Base-by-base conservation (phyloP, 1,140 invertebrate genomes). In the Anadara kagoshimensis region DNA sequence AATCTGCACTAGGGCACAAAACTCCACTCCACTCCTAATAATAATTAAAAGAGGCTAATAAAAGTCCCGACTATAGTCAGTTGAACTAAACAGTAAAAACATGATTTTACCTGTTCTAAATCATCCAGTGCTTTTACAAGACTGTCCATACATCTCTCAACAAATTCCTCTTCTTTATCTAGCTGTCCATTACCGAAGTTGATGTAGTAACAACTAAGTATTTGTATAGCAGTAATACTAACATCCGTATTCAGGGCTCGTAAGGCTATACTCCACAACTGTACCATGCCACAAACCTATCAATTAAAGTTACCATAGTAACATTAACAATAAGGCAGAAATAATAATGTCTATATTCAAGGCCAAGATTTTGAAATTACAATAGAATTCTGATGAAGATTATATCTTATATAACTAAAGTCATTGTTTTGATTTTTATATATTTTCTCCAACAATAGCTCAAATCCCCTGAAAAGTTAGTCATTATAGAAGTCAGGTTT, bases 151-250 rank as follows among this genome's bases (percentile, higher is more conserved):
- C 96, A 97, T 75, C 85, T 75, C 63, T 88, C 92, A 0, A 98
- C 94, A 88, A 98, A 98, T 84, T 97, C 96, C 70, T 95, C 94
- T 86, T 98, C 96, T 76, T 96, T 94, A 67, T 96, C 94, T 29
- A 97, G 85, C 11, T 82, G 78, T 36, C 88, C 86, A 74, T 83
- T 85, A 63, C 88, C 88, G 70, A 85, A 93, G 29, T 95, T 95
- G 92, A 97, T 96, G 88, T 97, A 98, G 83, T 95, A 97, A 80
- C 93, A 94, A 85, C 97, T 98, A 44, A 98, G 90, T 85, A 96
- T 96, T 83, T 97, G 95, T 70, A 97, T 98, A 0, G 96, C 96
- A 7, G 95, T 94, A 92, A 97, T 94, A 73, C 95, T 97, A 0
- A 98, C 96, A 87, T 98, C 96, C 47, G 95, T 96, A 85, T 94